These are phyloP conservation scores for Antennarius striatus DNA, from an alignment of 2,113 vertebrate species.

Conservation along the genomic window DNA sequence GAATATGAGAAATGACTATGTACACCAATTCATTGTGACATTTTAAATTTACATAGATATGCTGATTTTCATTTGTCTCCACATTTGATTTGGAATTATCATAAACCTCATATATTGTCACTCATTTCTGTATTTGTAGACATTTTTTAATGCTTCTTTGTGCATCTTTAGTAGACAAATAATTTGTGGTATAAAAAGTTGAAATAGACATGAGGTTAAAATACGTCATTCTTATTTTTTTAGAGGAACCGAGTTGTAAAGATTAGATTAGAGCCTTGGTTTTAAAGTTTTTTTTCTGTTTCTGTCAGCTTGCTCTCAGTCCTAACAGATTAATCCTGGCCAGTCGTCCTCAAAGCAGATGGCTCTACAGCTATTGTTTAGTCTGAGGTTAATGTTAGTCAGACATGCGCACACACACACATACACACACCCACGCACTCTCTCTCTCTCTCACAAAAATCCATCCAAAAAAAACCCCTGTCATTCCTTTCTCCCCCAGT, in stretches of 20 bases:
- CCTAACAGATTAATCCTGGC: constrained; percentile 56
- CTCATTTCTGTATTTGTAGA: too few relatives aligned
- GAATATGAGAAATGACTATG: too few relatives aligned
- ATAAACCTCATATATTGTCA: too few relatives aligned
- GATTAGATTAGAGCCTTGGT: background rate
- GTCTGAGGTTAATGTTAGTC: constrained; percentile 74
- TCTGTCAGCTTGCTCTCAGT: constrained; percentile 53
- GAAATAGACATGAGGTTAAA: too few relatives aligned
- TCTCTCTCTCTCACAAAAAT: too few relatives aligned
- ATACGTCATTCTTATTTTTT: background rate
- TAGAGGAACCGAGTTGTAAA: constrained; percentile 9
- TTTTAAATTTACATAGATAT: too few relatives aligned
- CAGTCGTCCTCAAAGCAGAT: constrained; percentile 63
- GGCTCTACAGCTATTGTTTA: constrained; percentile 71
- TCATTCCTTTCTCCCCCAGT: constrained; percentile 9
- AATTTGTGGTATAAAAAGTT: too few relatives aligned
- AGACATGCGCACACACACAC: constrained; percentile 33
- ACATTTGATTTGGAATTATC: too few relatives aligned
- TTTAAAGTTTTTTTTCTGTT: constrained; percentile 44
- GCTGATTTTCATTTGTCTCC: too few relatives aligned
- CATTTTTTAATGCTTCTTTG: too few relatives aligned
- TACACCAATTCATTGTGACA: too few relatives aligned
- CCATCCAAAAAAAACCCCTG: background rate
- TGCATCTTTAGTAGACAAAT: too few relatives aligned
- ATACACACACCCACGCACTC: background rate